Evolutionary conservation across 1,140 invertebrate species (phyloP).

Genomic region (Hylaeus anthracinus): DNA sequence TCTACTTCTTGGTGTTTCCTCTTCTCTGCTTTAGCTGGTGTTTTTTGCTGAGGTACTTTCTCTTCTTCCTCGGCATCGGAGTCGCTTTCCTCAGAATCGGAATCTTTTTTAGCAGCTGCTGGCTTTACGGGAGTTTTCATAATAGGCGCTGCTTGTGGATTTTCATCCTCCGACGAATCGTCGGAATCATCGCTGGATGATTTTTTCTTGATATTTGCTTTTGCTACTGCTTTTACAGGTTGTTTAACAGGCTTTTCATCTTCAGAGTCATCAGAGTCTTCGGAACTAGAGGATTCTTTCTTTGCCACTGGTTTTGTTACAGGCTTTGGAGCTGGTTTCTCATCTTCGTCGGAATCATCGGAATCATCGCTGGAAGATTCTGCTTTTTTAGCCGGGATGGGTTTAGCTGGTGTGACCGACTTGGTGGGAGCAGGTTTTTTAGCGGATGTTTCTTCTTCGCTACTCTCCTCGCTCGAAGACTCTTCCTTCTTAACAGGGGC

Average conservation of each 20-base stretch:
- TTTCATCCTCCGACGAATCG: slow-evolving; percentile 57
- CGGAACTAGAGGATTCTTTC: slow-evolving; percentile 69
- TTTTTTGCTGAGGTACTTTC: slow-evolving; percentile 52
- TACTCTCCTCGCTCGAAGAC: slow-evolving; percentile 63
- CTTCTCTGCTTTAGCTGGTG: slow-evolving; percentile 63
- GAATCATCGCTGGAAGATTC: slow-evolving; percentile 69
- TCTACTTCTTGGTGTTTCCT: slow-evolving; percentile 74
- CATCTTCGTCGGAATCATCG: slow-evolving; percentile 57
- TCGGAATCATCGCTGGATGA: slow-evolving; percentile 71
- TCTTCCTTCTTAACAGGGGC: slow-evolving; percentile 48
- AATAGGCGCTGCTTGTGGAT: slow-evolving; percentile 15
- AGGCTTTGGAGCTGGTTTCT: slow-evolving; percentile 25
- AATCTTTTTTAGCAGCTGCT: slow-evolving; percentile 37
- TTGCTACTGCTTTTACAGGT: slow-evolving; percentile 38
- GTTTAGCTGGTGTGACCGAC: slow-evolving; percentile 29
- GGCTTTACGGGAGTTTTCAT: slow-evolving; percentile 41
- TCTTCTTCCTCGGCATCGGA: slow-evolving; percentile 64
- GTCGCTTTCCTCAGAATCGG: slow-evolving; percentile 31
- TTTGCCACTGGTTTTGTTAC: slow-evolving; percentile 39
- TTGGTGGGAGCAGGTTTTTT: slow-evolving; percentile 42
- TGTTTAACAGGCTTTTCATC: slow-evolving; percentile 58
- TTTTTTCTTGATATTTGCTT: slow-evolving; percentile 51
- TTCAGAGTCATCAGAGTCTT: slow-evolving; percentile 70
- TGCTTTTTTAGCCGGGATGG: slow-evolving; percentile 58
- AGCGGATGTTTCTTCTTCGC: slow-evolving; percentile 59